Conservation (phyloP, 1,140 invertebrate species). For the Drosophila nannoptera region DNA sequence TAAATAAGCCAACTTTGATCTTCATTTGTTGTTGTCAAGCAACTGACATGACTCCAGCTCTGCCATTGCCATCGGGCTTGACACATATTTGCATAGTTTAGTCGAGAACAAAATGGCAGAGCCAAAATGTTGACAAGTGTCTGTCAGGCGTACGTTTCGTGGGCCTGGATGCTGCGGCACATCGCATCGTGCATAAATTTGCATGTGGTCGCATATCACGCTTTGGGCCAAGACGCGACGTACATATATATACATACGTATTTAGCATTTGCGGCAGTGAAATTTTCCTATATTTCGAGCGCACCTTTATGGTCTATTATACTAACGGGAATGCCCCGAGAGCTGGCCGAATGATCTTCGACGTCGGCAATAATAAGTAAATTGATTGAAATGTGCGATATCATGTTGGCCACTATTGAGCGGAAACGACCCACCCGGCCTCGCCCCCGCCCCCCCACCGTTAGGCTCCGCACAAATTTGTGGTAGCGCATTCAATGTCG, state of each 20-base stretch:
- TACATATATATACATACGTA: conserved; percentile 51
- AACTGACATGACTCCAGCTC: conserved; percentile 61
- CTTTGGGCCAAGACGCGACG: conserved; percentile 36
- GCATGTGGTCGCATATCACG: conserved; percentile 73
- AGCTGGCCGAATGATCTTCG: conserved; percentile 42
- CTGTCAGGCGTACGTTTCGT: conserved; percentile 56
- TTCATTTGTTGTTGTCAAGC: conserved; percentile 74
- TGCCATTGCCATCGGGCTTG: conserved; percentile 55
- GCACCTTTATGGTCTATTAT: conserved; percentile 77
- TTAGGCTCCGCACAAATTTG: conserved; percentile 41
- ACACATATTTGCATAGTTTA: conserved; percentile 75
- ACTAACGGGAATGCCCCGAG: conserved; percentile 75
- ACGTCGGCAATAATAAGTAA: conserved; percentile 70
- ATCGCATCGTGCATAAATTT: conserved; percentile 63
- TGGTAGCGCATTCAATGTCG: conserved; percentile 77
- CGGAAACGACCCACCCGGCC: conserved; percentile 56
- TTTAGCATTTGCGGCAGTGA: conserved; percentile 47
- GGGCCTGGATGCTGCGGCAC: not conserved
- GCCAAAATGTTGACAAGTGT: conserved; percentile 71
- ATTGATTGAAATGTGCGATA: conserved; percentile 78
- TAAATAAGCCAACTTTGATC: conserved; percentile 72
- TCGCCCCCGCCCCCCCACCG: conserved; percentile 3
- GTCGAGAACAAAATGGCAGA: conserved; percentile 62
- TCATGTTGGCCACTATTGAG: conserved; percentile 66
- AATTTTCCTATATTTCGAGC: conserved; percentile 51